Evolutionary conservation across 2,888 invertebrate genomes (phyloP).

Genomic region (Drosophila hawaiiensis): DNA sequence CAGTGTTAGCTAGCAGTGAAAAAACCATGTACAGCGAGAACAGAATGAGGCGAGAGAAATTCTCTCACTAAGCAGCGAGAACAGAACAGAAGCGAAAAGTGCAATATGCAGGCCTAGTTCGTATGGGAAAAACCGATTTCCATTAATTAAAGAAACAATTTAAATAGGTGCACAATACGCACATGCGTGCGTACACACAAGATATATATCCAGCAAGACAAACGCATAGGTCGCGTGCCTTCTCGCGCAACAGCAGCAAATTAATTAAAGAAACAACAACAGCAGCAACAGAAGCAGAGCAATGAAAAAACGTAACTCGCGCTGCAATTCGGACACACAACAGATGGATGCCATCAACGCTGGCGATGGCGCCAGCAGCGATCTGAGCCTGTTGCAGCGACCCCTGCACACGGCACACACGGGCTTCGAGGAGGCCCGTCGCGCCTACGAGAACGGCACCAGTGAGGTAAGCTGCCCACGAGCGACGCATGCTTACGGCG

Average conservation of each 20-base stretch:
- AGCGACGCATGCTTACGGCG: constrained; percentile 37
- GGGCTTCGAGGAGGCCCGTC: constrained; percentile 90
- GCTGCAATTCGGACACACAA: constrained; percentile 68
- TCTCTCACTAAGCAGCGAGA: constrained; percentile 41
- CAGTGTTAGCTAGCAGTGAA: constrained; percentile 31
- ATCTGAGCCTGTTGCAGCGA: constrained; percentile 87
- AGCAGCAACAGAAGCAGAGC: background rate
- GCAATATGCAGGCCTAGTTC: constrained; percentile 65
- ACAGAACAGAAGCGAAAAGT: constrained; percentile 43
- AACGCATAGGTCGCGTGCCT: constrained; percentile 7
- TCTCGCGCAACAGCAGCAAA: constrained; percentile 1
- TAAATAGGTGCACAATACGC: constrained; percentile 27
- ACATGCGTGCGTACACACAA: constrained; percentile 22
- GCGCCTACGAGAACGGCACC: constrained; percentile 91
- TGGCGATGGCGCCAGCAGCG: constrained; percentile 85
- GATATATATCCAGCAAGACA: constrained; percentile 10
- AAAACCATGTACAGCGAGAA: constrained; percentile 16
- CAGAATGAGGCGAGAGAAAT: constrained; percentile 26
- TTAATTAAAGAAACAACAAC: background rate
- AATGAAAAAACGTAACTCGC: constrained; percentile 72
- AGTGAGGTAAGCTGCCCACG: constrained; percentile 87
- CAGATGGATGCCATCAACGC: constrained; percentile 82
- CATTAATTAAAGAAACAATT: constrained; percentile 13
- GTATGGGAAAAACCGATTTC: constrained; percentile 29
- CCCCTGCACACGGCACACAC: constrained; percentile 90